Evolutionary conservation across 1,140 invertebrate species (phyloP), one percentile per base, ranked within the genome.

Genomic region (Coptotermes formosanus): DNA sequence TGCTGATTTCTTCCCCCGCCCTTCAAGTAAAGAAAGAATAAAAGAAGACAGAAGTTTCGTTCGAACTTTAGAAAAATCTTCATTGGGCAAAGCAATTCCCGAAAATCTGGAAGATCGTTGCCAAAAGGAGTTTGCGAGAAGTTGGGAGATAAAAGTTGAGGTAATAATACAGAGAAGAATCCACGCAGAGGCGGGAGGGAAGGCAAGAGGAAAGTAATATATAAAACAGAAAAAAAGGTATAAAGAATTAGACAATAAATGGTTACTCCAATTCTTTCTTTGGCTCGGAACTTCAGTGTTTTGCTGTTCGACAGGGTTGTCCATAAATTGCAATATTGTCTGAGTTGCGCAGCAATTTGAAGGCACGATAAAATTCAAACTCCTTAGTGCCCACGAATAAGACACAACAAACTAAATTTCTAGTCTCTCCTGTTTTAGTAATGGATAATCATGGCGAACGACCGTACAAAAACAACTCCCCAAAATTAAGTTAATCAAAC

Each of bases 21-120:
- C 48, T n/a, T 84, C n/a, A 16, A 2, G 16, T 1, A 25, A 84
- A 84, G 23, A 84, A 52, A 32, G 83, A 23, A 38, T 32, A 38
- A 45, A 45, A 64, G 6, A 81, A 32, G 64, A 23, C 4, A 85
- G 38, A 81, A 85, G 59, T 85, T 85, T 30, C 85, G 25, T 25
- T 82, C 85, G 85, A 85, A 85, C 85, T 85, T 85, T 85, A n/a
- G 55, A 85, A 85, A 85, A 85, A 85, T 85, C 85, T 85, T 85
- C 85, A 85, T 85, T 48, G 85, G 85, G n/a, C 45, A 64, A 85
- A 55, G 85, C 85, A 85, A 85, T 85, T 85, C 85, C 30, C 43
- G 85, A 81, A 85, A 85, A 85, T 82, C 85, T 85, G 30, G 55
- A 48, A 69, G 64, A 69, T 82, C 59, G 85, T 81, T 85, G 85